phyloP scores from a whole-genome alignment of 2,113 vertebrate species.

The Osmerus mordax region DNA sequence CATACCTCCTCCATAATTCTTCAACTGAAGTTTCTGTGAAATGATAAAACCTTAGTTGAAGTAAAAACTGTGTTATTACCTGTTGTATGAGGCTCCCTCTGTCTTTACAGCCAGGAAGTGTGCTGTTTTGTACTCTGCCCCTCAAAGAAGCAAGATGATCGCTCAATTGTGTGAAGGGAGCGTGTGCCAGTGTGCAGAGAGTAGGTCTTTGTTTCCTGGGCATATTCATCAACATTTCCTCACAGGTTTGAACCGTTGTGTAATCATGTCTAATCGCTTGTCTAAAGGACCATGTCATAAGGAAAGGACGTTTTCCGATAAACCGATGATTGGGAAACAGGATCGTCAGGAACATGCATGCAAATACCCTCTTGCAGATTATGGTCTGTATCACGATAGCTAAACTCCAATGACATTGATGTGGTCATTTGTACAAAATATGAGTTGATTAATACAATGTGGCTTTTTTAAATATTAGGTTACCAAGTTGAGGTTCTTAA shows the following conservation, averaged over 20 bases:
- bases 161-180: conserved; percentile 76
- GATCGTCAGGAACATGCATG: conserved; percentile 57
- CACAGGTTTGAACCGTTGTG: background rate
- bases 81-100: background rate
- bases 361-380: conserved; percentile 60
- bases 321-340: background rate
- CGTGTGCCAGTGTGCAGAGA: conserved; percentile 83
- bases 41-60: background rate
- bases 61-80: background rate
- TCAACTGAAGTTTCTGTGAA: background rate
- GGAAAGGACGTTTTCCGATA: conserved; percentile 38
- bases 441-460: too few species aligned
- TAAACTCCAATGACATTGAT: background rate
- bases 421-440: background rate
- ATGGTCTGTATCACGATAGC: conserved; percentile 56
- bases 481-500: conserved; percentile 47
- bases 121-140: conserved; percentile 78
- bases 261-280: background rate
- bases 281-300: conserved; percentile 64
- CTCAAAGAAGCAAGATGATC: conserved; percentile 71
- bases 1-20: background rate
- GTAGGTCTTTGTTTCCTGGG: conserved; percentile 57
- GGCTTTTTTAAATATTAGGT: conserved; percentile 49
- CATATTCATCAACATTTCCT: background rate
- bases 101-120: conserved; percentile 70